Evolutionary conservation across 2,113 vertebrate species (phyloP).

Genomic region (Acanthisitta chloris): DNA sequence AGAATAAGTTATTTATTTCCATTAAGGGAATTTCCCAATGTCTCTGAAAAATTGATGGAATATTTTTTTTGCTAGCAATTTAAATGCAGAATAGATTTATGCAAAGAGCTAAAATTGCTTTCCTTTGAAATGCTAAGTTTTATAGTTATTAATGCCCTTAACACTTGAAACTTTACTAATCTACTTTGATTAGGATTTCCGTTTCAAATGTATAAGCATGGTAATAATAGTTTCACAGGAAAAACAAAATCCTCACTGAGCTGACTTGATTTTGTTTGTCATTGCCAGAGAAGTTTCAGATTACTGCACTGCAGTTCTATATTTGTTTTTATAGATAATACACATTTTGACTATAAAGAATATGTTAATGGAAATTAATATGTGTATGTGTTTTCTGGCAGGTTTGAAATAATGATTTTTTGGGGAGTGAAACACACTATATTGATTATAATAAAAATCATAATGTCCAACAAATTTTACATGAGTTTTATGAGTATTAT

Average conservation of each 20-base stretch:
- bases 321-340: neutral
- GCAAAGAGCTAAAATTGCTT: neutral
- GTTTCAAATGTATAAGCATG: neutral
- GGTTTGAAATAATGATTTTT: neutral
- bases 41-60: neutral
- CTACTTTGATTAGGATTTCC: neutral
- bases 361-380: neutral
- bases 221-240: neutral
- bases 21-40: neutral
- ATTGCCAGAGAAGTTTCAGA: neutral
- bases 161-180: neutral
- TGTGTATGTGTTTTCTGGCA: neutral
- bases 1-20: neutral
- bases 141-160: neutral
- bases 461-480: neutral
- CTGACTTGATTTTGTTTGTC: neutral
- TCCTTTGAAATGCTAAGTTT: neutral
- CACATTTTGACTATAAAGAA: neutral
- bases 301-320: neutral
- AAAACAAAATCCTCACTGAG: neutral
- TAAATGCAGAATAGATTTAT: neutral
- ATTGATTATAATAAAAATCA: neutral
- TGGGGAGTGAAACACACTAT: neutral
- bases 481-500: neutral
- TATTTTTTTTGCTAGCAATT: neutral